phyloP scores from a whole-genome alignment of 2,888 invertebrate species.

The Cephalotes varians region DNA sequence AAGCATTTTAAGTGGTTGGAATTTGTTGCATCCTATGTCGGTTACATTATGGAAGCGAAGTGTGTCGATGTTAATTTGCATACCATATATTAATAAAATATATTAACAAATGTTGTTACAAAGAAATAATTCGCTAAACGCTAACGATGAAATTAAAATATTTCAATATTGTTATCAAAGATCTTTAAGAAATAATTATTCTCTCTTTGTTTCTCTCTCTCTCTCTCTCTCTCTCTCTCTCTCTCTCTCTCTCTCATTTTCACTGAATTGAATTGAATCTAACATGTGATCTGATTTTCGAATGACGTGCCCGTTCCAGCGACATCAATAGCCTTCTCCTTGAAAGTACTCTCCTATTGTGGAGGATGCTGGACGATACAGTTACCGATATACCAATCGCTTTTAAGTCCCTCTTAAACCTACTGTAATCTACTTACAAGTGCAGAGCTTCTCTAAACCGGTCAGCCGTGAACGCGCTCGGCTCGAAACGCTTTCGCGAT shows the following conservation, averaged over 20 bases:
- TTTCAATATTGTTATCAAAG: not conserved
- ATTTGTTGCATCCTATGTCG: no score
- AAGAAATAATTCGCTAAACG: not conserved
- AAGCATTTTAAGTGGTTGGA: no score
- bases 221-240: not conserved
- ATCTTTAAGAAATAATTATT: not conserved
- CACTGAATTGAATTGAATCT: not conserved
- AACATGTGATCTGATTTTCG: not conserved
- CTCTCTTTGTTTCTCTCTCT: no score
- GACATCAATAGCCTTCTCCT: not conserved
- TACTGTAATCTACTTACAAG: conserved; percentile 68
- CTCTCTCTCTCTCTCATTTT: not conserved
- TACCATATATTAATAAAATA: not conserved
- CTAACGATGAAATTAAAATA: not conserved
- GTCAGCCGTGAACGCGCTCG: conserved; percentile 68
- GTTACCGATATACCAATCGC: conserved; percentile 39
- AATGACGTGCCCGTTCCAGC: not conserved
- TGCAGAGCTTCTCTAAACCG: conserved; percentile 60
- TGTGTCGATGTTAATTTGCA: no score
- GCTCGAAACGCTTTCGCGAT: conserved; percentile 59
- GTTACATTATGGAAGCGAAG: no score
- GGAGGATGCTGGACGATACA: conserved; percentile 13
- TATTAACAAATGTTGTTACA: not conserved
- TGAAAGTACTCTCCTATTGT: not conserved
- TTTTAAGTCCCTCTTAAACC: conserved; percentile 60